Percentiles rank a stretch among this genome's conserved stretches.
phyloP scores from a whole-genome alignment of 2,888 invertebrate genomes.

The Tenthredo scrophulariae region DNA sequence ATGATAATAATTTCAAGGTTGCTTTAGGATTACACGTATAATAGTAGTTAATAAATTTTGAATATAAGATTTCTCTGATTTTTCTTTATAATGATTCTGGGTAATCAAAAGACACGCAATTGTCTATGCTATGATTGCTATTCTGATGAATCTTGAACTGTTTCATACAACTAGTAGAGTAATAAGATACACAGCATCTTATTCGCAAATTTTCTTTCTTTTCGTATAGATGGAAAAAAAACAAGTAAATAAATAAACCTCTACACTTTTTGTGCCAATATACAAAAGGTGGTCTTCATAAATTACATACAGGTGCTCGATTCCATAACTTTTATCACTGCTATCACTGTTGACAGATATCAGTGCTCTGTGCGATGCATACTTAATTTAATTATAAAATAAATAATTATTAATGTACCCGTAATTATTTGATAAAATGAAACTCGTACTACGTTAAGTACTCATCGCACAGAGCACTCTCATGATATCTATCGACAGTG shows the following conservation, averaged over 20 bases:
- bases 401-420: too few species aligned
- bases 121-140: background rate
- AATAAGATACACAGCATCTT: background rate
- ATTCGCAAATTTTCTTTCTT: background rate
- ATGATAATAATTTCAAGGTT: conserved; percentile 27
- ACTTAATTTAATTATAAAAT: too few species aligned
- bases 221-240: background rate
- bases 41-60: conserved; percentile 5
- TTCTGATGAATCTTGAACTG: background rate
- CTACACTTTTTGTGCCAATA: conserved; percentile 25
- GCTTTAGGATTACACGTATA: conserved; percentile 34
- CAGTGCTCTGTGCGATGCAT: too few species aligned
- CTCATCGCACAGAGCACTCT: too few species aligned
- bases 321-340: too few species aligned
- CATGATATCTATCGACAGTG: too few species aligned
- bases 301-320: too few species aligned
- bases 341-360: too few species aligned
- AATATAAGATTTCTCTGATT: conserved; percentile 9
- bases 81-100: background rate
- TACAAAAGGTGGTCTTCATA: conserved; percentile 14
- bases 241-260: background rate
- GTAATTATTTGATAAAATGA: too few species aligned
- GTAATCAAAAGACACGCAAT: conserved; percentile 2
- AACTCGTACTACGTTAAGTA: too few species aligned
- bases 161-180: background rate